phyloP scores from a whole-genome alignment of 1,140 invertebrate species.

The Cardiocondyla obscurior region DNA sequence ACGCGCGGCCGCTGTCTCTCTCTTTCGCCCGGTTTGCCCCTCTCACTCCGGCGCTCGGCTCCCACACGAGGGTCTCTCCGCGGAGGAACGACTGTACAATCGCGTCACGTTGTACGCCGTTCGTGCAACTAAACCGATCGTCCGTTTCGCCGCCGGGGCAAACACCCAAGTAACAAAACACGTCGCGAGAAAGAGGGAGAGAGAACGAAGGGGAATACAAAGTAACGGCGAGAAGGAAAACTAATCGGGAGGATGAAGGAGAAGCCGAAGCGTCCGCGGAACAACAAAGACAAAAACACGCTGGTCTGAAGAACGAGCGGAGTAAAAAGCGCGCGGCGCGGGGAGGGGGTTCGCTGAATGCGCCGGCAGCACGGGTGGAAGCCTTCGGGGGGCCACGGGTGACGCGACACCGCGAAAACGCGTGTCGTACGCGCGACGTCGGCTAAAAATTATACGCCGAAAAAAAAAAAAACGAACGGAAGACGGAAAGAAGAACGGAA shows the following conservation, averaged over 20 bases:
- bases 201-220: conserved; percentile 3
- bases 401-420: conserved; percentile 59
- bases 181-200: neutral
- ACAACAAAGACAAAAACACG: conserved; percentile 12
- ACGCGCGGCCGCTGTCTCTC: conserved; percentile 41
- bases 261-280: neutral
- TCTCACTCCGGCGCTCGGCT: conserved; percentile 34
- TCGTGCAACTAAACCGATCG: conserved; percentile 41
- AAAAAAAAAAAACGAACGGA: neutral
- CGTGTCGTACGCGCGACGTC: conserved; percentile 72
- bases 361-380: neutral
- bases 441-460: conserved; percentile 77
- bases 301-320: neutral
- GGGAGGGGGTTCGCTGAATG: neutral
- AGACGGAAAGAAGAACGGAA: neutral
- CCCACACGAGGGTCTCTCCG: conserved; percentile 33
- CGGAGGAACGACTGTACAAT: conserved; percentile 9
- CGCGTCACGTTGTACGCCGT: conserved; percentile 30
- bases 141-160: conserved; percentile 21
- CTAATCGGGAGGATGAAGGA: conserved; percentile 34
- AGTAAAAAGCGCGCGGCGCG: neutral
- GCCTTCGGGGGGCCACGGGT: too few relatives aligned
- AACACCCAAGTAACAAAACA: conserved; percentile 1
- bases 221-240: neutral
- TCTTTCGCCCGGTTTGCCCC: conserved; percentile 16